phyloP scores from a whole-genome alignment of 2,888 invertebrate species.

The Rhingia rostrata region DNA sequence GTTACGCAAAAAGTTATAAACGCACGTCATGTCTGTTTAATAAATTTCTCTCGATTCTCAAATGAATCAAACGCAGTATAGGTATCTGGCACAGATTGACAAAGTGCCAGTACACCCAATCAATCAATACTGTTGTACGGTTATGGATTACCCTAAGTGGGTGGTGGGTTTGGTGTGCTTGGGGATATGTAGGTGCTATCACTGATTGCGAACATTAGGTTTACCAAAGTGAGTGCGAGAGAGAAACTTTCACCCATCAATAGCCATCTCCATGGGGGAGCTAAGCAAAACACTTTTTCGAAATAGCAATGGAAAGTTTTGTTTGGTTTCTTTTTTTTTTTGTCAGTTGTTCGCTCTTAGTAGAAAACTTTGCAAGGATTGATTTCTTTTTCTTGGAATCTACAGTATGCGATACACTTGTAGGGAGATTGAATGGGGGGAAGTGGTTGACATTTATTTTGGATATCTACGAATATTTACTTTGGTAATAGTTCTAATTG shows the following conservation, averaged over 20 bases:
- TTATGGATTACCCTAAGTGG: constrained; percentile 23
- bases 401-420: constrained; percentile 27
- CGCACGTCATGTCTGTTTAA: constrained; percentile 25
- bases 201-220: constrained; percentile 43
- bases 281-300: constrained; percentile 37
- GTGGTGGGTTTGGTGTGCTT: constrained; percentile 15
- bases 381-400: constrained; percentile 36
- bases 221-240: constrained; percentile 20
- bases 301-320: constrained; percentile 39
- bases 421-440: constrained; percentile 32
- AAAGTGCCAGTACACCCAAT: constrained; percentile 45
- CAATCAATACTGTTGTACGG: constrained; percentile 54
- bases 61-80: constrained; percentile 30
- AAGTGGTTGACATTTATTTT: constrained; percentile 49
- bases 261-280: constrained; percentile 13
- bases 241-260: constrained; percentile 19
- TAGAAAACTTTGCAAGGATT: constrained; percentile 50
- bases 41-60: constrained; percentile 4
- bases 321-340: background rate
- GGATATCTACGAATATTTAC: constrained; percentile 41
- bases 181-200: constrained; percentile 35
- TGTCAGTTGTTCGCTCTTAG: background rate
- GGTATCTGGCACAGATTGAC: constrained; percentile 46
- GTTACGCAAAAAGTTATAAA: constrained; percentile 16
- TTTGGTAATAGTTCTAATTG: constrained; percentile 60